phyloP scores from a whole-genome alignment of 1,140 invertebrate genomes.

The Drosophila kurseongensis region DNA sequence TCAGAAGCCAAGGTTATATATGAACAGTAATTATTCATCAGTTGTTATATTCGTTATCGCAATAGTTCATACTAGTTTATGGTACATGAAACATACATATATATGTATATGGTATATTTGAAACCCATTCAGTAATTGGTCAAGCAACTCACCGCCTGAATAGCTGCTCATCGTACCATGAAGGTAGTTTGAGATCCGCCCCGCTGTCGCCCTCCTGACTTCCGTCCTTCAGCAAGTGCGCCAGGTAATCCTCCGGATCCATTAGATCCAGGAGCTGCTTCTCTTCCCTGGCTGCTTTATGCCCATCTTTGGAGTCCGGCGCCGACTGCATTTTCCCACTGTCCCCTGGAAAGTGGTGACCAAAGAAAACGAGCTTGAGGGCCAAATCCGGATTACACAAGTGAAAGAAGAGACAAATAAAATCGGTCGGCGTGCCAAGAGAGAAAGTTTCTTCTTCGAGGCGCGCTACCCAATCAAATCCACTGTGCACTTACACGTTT shows the following conservation, averaged over 20 bases:
- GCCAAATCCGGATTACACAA: conserved; percentile 22
- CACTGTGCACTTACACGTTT: conserved; percentile 38
- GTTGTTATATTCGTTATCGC: neutral
- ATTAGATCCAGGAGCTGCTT: neutral
- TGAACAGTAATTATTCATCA: too few species aligned
- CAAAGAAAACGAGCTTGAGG: conserved; percentile 23
- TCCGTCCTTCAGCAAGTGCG: conserved; percentile 67
- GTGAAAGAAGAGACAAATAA: conserved; percentile 28
- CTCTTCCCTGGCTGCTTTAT: conserved; percentile 13
- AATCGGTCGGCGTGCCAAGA: conserved; percentile 26
- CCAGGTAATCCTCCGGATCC: conserved; percentile 51
- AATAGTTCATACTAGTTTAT: too few species aligned
- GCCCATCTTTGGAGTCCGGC: conserved; percentile 18
- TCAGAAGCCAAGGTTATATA: too few species aligned
- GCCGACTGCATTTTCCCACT: conserved; percentile 47
- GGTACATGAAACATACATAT: too few species aligned
- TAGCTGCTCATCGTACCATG: conserved; percentile 86
- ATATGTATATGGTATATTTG: neutral
- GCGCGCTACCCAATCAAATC: conserved; percentile 4
- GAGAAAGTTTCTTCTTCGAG: conserved; percentile 42
- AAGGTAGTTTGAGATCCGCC: conserved; percentile 84
- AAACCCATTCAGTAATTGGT: conserved; percentile 1
- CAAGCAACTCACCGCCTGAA: conserved; percentile 85
- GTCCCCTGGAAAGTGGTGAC: conserved; percentile 25
- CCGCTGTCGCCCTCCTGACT: conserved; percentile 75